These are phyloP conservation scores for Staurois parvus DNA, from an alignment of 2,797 vertebrate genomes.

Conservation along the genomic window DNA sequence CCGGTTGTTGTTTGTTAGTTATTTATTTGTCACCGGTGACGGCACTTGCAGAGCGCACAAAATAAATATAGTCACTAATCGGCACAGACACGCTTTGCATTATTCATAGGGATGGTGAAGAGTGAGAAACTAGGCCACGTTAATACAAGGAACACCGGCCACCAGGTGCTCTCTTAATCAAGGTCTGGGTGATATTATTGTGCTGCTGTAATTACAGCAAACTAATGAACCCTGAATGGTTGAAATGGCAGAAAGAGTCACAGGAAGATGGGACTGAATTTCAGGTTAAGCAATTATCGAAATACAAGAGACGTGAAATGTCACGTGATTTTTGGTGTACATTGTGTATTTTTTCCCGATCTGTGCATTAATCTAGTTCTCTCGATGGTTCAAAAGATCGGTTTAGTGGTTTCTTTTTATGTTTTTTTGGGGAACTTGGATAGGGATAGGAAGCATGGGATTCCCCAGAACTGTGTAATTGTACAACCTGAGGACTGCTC, in stretches of 20 bases:
- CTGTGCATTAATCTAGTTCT: too few relatives aligned
- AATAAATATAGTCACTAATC: slow-evolving; percentile 8
- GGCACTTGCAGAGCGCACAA: neutral
- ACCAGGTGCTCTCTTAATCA: slow-evolving; percentile 12
- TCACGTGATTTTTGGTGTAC: too few relatives aligned
- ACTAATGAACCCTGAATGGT: neutral
- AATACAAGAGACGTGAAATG: too few relatives aligned
- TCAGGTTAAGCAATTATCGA: too few relatives aligned
- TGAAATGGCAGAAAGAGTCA: neutral
- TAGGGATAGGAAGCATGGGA: too few relatives aligned
- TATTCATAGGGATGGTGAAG: slow-evolving; percentile 18
- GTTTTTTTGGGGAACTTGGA: too few relatives aligned
- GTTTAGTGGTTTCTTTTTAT: too few relatives aligned
- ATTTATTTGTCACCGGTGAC: neutral
- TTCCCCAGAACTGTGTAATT: too few relatives aligned
- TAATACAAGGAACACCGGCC: neutral
- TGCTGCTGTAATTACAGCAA: neutral
- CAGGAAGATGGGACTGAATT: too few relatives aligned
- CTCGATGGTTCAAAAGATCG: too few relatives aligned
- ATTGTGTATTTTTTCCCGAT: too few relatives aligned
- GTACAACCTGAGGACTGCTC: too few relatives aligned
- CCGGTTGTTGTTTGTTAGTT: neutral
- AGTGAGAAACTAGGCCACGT: slow-evolving; percentile 24
- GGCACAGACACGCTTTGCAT: neutral
- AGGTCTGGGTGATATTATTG: neutral